Evolutionary conservation across 1,140 invertebrate genomes (phyloP), one percentile per base, ranked within the genome.

Genomic region (Heliconius hermathena): DNA sequence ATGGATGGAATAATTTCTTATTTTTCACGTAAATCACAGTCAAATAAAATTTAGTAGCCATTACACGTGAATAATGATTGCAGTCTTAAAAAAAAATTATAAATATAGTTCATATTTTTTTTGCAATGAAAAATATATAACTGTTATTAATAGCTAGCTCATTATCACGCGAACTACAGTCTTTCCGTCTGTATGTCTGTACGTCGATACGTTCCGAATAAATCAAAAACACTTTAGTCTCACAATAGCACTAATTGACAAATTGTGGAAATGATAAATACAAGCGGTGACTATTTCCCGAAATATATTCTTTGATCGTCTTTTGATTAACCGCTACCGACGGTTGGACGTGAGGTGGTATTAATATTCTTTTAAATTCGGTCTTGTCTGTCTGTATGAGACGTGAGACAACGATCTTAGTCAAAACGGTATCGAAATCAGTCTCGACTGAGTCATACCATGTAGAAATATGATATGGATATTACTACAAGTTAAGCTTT

Each of bases 191-290:
- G 13, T 16, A 36, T 49, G 74, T 79, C 71, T 66, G 70, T 76
- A 77, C 77, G 71, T 84, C 73, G 78, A 84, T 82, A 78, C 49
- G 54, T 72, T 80, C 74, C 81, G 82, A 86, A 93, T 94, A 94
- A 93, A 93, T 93, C 93, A 92, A 85, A 83, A 87, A 85, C 85
- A 91, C 89, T 91, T 93, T 89, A 84, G 83, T 85, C 73, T 86
- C 88, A 94, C 92, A 93, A 94, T 93, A 93, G 92, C 82, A 77
- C 91, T 94, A 94, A 94, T 94, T 94, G 93, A 94, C 93, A 94
- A 94, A 94, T 94, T 93, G 92, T 93, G 86, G 88, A 89, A 93
- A 93, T 94, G 93, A 94, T 93, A 90, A 94, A 94, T 94, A 93
- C 89, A 88, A 66, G 60, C 60, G 60, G 22, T 66, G 89, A 87